Percentiles rank a stretch among this genome's conserved stretches.
These are phyloP conservation scores for Camponotus floridanus DNA, from an alignment of 1,140 invertebrate species.

Conservation along the genomic window DNA sequence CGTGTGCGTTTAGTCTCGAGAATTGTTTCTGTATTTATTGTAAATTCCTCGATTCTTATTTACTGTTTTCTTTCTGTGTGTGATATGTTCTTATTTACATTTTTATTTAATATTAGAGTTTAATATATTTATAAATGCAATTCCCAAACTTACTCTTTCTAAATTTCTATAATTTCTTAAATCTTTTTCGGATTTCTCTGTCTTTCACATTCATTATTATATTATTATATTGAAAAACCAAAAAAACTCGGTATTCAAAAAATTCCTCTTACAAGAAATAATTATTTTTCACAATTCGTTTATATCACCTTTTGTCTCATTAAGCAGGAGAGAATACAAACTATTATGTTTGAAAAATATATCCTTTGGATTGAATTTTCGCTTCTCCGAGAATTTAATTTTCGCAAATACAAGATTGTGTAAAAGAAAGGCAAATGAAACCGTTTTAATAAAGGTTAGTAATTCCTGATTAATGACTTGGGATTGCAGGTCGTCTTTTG, in stretches of 20 bases:
- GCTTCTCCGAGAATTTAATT: conserved; percentile 13
- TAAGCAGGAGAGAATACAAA: not conserved
- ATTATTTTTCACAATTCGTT: not conserved
- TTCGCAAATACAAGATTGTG: not conserved
- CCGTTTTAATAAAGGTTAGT: not conserved
- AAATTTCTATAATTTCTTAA: not conserved
- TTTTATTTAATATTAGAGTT: not conserved
- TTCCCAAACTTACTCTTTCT: not conserved
- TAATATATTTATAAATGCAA: not conserved
- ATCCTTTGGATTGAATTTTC: not conserved
- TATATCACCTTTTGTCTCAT: not conserved
- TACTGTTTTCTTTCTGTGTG: not conserved
- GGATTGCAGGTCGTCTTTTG: not conserved
- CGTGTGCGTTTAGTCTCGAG: not conserved
- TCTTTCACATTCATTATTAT: not conserved
- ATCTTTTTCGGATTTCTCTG: not conserved
- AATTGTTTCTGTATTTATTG: conserved; percentile 34
- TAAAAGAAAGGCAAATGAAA: conserved; percentile 5
- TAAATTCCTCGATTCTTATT: not conserved
- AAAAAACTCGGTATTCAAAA: not conserved
- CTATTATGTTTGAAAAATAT: not conserved
- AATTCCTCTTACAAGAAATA: not conserved
- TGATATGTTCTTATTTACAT: not conserved
- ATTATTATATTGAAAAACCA: not conserved
- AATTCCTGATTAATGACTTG: conserved; percentile 25